phyloP scores from a whole-genome alignment of 2,113 vertebrate genomes.

The Chaetorhynchus papuensis region DNA sequence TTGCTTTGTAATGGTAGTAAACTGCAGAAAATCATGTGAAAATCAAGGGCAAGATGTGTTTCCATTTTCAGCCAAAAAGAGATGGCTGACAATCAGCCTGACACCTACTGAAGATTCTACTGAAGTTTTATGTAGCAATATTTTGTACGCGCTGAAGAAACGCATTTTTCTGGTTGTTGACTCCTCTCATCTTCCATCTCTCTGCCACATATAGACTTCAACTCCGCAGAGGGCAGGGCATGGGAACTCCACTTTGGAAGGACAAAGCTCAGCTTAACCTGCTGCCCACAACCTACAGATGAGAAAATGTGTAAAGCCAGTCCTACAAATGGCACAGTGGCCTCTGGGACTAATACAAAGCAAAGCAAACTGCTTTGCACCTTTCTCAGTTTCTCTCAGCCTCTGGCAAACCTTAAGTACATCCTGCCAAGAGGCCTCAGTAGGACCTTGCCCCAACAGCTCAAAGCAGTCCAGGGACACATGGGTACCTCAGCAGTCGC shows the following conservation, averaged over 20 bases:
- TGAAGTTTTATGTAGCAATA: neutral
- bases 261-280: neutral
- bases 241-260: neutral
- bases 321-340: neutral
- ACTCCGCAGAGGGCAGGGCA: neutral
- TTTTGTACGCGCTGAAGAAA: neutral
- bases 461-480: neutral
- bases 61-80: neutral
- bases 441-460: neutral
- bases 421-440: neutral
- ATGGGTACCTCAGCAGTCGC: fast-evolving
- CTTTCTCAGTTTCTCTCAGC: neutral
- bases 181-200: neutral
- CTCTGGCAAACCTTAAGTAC: neutral
- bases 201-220: neutral
- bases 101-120: neutral
- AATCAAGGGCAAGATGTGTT: neutral
- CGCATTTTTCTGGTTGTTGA: neutral
- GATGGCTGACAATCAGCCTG: neutral
- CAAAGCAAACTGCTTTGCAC: neutral
- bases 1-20: neutral
- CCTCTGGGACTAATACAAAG: neutral
- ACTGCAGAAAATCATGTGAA: neutral
- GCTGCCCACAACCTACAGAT: neutral
- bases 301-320: neutral